Base-by-base conservation (phyloP, 37 sponge, comb jelly and placozoan genomes). In the Amphimedon queenslandica region DNA sequence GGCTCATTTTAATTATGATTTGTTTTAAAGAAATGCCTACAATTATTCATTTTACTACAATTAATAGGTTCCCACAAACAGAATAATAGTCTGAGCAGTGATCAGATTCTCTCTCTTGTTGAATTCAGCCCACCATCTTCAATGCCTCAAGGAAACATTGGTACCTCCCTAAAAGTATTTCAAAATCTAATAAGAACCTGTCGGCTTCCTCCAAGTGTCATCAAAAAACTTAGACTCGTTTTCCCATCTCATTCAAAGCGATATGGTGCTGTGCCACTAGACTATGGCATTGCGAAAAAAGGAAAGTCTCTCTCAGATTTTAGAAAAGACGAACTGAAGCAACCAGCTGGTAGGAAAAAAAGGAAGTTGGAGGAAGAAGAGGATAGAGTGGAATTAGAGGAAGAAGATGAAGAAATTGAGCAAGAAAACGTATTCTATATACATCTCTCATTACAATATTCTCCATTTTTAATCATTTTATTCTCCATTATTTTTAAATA, bases 101-200 rank as follows among this genome's bases (percentile, higher is more conserved):
- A n/a, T 42, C 81, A 83, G 28, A 63, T 80, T 8, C 0, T 20
- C 13, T 1, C 68, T 39, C 57, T 94, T 25, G 79, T 82, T n/a
- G 96, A 95, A 56, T 70, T 95, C 24, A 87, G 72, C 36, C 96
- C 96, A 57, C 96, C 96, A 5, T 33, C n/a, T 28, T 77, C 88
- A 41, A 90, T 95, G 92, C 92, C 92, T 4, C 29, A 65, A 42
- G 96, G 96, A 1, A 95, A 95, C 71, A 89, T 95, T 13, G 96
- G 96, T 3, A 95, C 96, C 3, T 77, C 92, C 32, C 78, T 81
- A 4, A 41, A 63, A 13, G 51, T 56, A 23, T 88, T 95, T 70
- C 76, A 81, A 64, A 70, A 57, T 1, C 80, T 95, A 37, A 88
- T 95, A 21, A 74, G 75, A 20, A 51, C 56, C 31, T 95, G 96